A percentile compares a stretch with the other conserved stretches of the same genome.
phyloP scores from a whole-genome alignment of 2,113 vertebrate genomes.

The Malurus melanocephalus region DNA sequence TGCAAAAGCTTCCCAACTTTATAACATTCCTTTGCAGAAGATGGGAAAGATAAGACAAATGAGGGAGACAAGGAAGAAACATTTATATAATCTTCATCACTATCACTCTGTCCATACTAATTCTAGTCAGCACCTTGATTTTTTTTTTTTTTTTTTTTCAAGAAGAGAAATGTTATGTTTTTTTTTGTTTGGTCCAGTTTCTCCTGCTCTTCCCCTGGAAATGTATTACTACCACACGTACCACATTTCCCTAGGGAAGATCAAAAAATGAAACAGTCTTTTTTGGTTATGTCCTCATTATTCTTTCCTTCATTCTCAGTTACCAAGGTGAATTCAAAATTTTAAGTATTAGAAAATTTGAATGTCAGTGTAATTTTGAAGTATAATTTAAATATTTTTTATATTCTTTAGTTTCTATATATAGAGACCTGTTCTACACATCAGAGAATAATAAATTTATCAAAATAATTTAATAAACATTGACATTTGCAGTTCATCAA shows the following conservation, averaged over 20 bases:
- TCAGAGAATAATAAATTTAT: not conserved
- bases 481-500: not conserved
- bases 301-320: not conserved
- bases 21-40: not conserved
- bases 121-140: not conserved
- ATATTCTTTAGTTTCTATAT: not conserved
- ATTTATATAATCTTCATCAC: not conserved
- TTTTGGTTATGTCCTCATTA: not conserved
- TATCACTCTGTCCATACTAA: not conserved
- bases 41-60: not conserved
- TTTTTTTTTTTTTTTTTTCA: not conserved
- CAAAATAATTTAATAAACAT: not conserved
- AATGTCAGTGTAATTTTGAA: not conserved
- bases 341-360: not conserved
- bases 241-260: not conserved
- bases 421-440: not conserved
- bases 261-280: not conserved
- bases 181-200: not conserved
- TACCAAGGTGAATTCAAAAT: not conserved
- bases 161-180: not conserved
- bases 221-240: not conserved
- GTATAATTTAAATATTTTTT: not conserved
- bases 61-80: not conserved
- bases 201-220: not conserved
- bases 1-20: not conserved